Evolutionary conservation across 2,113 vertebrate species (phyloP).

Genomic region (Suncus etruscus): DNA sequence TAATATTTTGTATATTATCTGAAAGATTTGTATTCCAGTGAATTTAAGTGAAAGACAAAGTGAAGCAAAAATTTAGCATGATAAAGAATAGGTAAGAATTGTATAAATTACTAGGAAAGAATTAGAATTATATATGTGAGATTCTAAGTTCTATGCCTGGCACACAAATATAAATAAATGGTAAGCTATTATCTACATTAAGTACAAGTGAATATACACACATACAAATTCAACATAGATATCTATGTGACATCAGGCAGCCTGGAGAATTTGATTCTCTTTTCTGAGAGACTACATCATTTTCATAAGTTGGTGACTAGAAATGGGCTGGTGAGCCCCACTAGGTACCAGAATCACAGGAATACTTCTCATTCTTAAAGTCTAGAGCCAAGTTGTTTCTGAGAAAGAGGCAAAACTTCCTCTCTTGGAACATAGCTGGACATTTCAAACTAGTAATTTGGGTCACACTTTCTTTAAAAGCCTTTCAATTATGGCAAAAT

Average conservation of each 20-base stretch:
- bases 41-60: constrained; percentile 38
- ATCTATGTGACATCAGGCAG: not conserved
- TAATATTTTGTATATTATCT: not conserved
- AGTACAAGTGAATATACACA: not conserved
- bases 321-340: not conserved
- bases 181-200: no score
- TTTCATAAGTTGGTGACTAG: not conserved
- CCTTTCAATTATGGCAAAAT: constrained; percentile 8
- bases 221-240: not conserved
- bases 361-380: constrained; percentile 31
- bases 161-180: no score
- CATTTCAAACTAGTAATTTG: constrained; percentile 13
- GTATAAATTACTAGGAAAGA: no score
- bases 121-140: no score
- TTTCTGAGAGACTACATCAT: constrained; percentile 1
- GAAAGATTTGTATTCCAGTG: constrained; percentile 39
- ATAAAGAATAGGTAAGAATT: not conserved
- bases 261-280: constrained; percentile 13
- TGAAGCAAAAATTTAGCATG: constrained; percentile 26
- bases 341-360: constrained; percentile 26
- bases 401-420: constrained; percentile 27
- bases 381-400: not conserved
- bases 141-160: no score
- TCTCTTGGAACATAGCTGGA: constrained; percentile 15
- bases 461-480: constrained; percentile 1